Evolutionary conservation across 2,888 invertebrate genomes (phyloP).

Genomic region (Heliconius hortense): DNA sequence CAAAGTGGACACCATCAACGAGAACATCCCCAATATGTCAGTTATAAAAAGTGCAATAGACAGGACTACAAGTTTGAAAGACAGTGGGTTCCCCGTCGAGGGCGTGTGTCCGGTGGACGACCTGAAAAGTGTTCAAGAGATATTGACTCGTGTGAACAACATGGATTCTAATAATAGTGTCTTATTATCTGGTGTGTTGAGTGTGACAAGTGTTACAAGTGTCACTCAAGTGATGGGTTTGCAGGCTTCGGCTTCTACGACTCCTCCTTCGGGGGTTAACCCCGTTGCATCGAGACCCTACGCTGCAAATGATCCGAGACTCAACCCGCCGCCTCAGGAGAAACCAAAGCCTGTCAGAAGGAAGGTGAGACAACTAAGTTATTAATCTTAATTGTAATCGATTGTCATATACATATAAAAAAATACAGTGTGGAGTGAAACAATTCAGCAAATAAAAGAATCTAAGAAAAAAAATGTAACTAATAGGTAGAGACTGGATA

Average conservation of each 20-base stretch:
- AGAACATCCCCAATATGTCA: slow-evolving; percentile 73
- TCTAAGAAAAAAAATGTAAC: too few species aligned
- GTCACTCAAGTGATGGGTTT: slow-evolving; percentile 33
- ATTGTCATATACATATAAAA: background rate
- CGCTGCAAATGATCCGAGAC: slow-evolving; percentile 65
- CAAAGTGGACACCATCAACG: slow-evolving; percentile 63
- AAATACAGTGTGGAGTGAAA: too few species aligned
- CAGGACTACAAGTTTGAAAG: slow-evolving; percentile 72
- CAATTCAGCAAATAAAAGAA: too few species aligned
- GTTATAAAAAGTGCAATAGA: slow-evolving; percentile 79
- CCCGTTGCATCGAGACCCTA: slow-evolving; percentile 46
- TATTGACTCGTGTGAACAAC: slow-evolving; percentile 76
- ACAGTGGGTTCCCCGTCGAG: slow-evolving; percentile 71
- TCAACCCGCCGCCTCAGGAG: slow-evolving; percentile 73
- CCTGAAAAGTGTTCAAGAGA: slow-evolving; percentile 74
- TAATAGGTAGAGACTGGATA: too few species aligned
- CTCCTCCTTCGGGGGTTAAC: background rate
- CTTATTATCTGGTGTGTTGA: slow-evolving; percentile 73
- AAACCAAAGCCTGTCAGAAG: slow-evolving; percentile 78
- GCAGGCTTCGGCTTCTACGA: slow-evolving; percentile 38
- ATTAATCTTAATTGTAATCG: background rate
- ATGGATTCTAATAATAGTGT: slow-evolving; percentile 80
- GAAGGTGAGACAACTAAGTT: slow-evolving; percentile 66
- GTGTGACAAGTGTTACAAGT: slow-evolving; percentile 43
- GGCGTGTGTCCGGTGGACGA: slow-evolving; percentile 71